phyloP scores from a whole-genome alignment of 1,140 invertebrate genomes.

The Andricus grossulariae region DNA sequence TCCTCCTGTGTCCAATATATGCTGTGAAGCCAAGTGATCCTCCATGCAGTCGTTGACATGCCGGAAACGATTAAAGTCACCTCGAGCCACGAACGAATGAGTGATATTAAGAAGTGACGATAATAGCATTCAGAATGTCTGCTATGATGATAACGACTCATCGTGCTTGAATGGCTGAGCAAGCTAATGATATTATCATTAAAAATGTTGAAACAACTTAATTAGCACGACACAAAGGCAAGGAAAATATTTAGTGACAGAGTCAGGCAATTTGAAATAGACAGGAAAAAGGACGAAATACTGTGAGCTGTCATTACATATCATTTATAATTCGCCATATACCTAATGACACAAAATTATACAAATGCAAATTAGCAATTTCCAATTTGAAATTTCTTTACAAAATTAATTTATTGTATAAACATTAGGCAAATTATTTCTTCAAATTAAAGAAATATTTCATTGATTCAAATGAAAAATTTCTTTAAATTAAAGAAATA shows the following conservation, averaged over 20 bases:
- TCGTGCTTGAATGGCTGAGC: constrained; percentile 8
- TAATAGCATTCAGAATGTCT: background rate
- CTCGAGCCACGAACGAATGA: background rate
- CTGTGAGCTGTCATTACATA: no score
- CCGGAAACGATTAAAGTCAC: constrained; percentile 18
- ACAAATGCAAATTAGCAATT: no score
- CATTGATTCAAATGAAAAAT: no score
- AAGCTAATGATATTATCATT: background rate
- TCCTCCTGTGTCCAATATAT: background rate
- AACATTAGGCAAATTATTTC: no score
- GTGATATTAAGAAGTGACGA: constrained; percentile 8
- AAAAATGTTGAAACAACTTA: background rate
- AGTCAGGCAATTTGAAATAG: no score
- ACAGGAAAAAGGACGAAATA: no score
- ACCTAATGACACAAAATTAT: no score
- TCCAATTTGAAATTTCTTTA: no score
- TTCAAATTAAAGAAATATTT: no score
- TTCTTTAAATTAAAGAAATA: no score
- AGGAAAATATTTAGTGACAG: background rate
- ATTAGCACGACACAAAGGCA: background rate
- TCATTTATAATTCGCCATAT: no score
- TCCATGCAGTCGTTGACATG: background rate
- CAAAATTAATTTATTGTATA: no score
- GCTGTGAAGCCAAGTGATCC: background rate
- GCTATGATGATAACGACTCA: constrained; percentile 1